These are phyloP conservation scores for Drosophila greeni DNA, from an alignment of 2,888 invertebrate species.

Conservation along the genomic window DNA sequence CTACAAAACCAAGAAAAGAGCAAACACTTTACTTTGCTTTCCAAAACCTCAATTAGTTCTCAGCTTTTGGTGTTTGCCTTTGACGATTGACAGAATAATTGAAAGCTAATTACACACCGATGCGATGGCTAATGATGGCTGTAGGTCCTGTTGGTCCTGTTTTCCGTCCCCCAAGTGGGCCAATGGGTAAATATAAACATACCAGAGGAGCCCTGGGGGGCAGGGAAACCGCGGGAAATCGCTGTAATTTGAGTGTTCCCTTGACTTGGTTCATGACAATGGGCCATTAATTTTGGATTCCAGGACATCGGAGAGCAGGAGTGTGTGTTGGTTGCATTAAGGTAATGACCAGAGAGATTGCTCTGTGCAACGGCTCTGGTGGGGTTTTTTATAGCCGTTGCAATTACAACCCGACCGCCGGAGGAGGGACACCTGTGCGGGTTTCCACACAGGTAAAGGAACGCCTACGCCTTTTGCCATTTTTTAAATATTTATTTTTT, in stretches of 20 bases:
- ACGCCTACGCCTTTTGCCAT: not conserved
- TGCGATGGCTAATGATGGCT: slow-evolving; percentile 16
- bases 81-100: slow-evolving; percentile 10
- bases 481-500: not conserved
- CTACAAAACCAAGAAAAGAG: not conserved
- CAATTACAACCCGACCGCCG: slow-evolving; percentile 5
- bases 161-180: slow-evolving; percentile 6
- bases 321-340: slow-evolving; percentile 33
- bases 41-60: not conserved
- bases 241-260: slow-evolving; percentile 13
- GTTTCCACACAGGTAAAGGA: slow-evolving; percentile 20
- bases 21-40: not conserved
- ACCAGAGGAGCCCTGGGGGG: no score
- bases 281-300: slow-evolving; percentile 26
- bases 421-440: slow-evolving; percentile 4
- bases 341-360: slow-evolving; percentile 48
- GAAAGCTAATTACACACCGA: slow-evolving; percentile 25
- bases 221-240: not conserved
- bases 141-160: not conserved
- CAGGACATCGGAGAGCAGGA: slow-evolving; percentile 6
- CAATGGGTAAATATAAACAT: slow-evolving; percentile 2
- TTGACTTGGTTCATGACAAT: slow-evolving; percentile 23
- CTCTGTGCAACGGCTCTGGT: slow-evolving; percentile 11
- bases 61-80: not conserved
- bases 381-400: not conserved